These are phyloP conservation scores for Bovichtus diacanthus DNA, from an alignment of 2,797 vertebrate species.

Conservation along the genomic window DNA sequence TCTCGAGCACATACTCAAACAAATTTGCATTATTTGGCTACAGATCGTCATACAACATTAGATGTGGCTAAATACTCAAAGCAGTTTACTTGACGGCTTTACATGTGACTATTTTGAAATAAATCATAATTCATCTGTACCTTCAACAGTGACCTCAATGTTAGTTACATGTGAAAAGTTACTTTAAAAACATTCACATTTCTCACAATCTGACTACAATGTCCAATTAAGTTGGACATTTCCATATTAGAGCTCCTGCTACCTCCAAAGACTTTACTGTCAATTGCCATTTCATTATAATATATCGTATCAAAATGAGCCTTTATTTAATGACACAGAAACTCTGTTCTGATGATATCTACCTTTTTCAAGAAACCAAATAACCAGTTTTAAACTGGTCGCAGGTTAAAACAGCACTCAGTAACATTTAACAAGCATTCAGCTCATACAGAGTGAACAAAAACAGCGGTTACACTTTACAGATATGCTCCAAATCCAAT, in stretches of 20 bases:
- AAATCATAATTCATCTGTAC: slow-evolving; percentile 1
- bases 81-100: not conserved
- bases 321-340: slow-evolving; percentile 8
- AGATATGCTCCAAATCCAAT: not conserved
- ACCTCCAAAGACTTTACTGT: not conserved
- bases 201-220: slow-evolving; percentile 2
- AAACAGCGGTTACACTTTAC: slow-evolving; percentile 15
- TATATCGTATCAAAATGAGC: slow-evolving; percentile 3
- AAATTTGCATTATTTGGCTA: not conserved
- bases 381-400: not conserved
- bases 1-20: not conserved
- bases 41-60: no score
- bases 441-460: slow-evolving; percentile 6
- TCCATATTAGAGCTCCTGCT: not conserved
- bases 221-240: not conserved
- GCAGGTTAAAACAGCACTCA: slow-evolving; percentile 10
- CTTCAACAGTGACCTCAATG: not conserved
- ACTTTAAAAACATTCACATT: slow-evolving; percentile 21
- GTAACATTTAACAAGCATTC: slow-evolving; percentile 21
- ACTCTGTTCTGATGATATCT: not conserved
- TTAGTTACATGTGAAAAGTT: not conserved
- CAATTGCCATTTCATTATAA: slow-evolving; percentile 12
- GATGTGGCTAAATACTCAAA: no score
- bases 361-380: not conserved
- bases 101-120: not conserved